Percentiles rank a stretch among this genome's conserved stretches.
Evolutionary conservation across 2,113 vertebrate genomes (phyloP).

Genomic region (Pterocles orientalis): DNA sequence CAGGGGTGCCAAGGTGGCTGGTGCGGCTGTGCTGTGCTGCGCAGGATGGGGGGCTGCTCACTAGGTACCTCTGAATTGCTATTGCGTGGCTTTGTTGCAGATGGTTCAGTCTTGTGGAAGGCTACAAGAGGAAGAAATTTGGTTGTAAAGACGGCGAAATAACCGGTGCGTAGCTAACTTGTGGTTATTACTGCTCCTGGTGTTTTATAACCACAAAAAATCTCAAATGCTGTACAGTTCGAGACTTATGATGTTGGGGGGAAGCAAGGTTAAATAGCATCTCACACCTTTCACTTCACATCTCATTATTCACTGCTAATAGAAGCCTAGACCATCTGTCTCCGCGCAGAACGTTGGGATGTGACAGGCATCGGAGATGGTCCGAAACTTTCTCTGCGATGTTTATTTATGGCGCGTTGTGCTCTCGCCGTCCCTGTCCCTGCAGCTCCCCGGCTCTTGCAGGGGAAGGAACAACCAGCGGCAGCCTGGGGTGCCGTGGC

Average conservation of each 20-base stretch:
- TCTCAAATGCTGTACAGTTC: conserved; percentile 28
- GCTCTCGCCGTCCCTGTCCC: neutral
- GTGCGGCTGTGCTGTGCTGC: neutral
- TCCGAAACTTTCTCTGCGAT: neutral
- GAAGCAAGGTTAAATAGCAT: conserved; percentile 69
- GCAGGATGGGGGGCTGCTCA: fast-evolving
- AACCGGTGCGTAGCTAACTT: neutral
- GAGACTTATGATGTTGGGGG: conserved; percentile 38
- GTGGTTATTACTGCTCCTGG: neutral
- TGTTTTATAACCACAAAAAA: conserved; percentile 38
- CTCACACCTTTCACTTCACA: conserved; percentile 68
- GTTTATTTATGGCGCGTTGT: conserved; percentile 18
- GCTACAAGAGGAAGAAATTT: neutral
- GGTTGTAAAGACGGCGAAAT: neutral
- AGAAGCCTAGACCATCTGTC: conserved; percentile 69
- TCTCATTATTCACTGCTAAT: conserved; percentile 75
- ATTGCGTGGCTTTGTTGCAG: fast-evolving
- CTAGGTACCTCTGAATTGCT: neutral
- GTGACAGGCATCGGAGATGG: conserved; percentile 59
- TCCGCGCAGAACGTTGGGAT: conserved; percentile 35
- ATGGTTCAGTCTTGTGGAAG: neutral
- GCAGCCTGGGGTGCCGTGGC: neutral
- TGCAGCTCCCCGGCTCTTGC: neutral
- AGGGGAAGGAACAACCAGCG: no score
- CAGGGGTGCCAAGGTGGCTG: neutral